Evolutionary conservation across 1,140 invertebrate genomes (phyloP), one percentile per base, ranked within the genome.

Genomic region (Drosophila navojoa): DNA sequence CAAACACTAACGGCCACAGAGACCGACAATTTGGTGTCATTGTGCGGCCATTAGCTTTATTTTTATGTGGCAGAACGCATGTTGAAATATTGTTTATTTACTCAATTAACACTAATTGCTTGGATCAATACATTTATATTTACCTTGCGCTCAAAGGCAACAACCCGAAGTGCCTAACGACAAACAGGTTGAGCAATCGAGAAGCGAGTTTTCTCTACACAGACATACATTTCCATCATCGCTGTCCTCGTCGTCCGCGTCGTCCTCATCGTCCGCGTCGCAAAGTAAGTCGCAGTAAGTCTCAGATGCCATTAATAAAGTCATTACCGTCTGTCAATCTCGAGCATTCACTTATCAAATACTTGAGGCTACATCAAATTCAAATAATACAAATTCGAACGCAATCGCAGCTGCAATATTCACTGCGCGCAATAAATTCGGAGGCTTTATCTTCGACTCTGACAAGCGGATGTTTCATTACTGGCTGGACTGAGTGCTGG

Each of bases 111-210:
- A 62, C 76, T 85, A 85, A 85, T 85, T 85, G 81, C 81, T 81
- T 72, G 78, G 70, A 81, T 85, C 81, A 86, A 85, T 85, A 85
- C 81, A 86, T 86, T 81, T 85, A 76, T 85, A 85, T 85, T 86
- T 86, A 79, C 81, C 49, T 60, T 72, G 44, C 54, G 76, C 66
- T 69, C 62, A 47, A 81, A 45, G 53, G 55, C 53, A 58, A 49
- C 49, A 47, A 45, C 50, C 54, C 54, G 32, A 60, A 84, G 55
- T 59, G 67, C 27, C 59, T 27, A 32, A 59, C 57, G 32, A 15
- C 35, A 29, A 19, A 44, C 57, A 60, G 50, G 38, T 35, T 32
- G 47, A 45, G 16, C 29, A 40, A 32, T 15, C 42, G 27, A 44
- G 71, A 32, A 7, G 10, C 29, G 52, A 35, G 27, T 35, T 16